Percentiles rank a stretch among this genome's conserved stretches.
phyloP scores from a whole-genome alignment of 2,113 vertebrate species.

The Hippocampus mohnikei region DNA sequence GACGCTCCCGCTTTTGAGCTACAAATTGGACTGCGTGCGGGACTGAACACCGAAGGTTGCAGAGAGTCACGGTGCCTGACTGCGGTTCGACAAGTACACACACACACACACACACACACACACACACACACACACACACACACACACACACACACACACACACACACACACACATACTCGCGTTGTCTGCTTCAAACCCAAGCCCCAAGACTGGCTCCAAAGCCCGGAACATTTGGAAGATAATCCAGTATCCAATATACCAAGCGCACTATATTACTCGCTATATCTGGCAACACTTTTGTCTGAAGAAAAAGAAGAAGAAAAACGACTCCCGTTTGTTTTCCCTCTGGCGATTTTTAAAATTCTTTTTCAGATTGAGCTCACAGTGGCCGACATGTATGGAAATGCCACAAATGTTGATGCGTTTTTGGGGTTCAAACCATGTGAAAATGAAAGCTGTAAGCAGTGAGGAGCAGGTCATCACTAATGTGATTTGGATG shows the following conservation, averaged over 20 bases:
- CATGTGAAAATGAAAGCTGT: background rate
- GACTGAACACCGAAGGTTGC: background rate
- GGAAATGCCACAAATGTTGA: background rate
- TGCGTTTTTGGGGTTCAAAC: background rate
- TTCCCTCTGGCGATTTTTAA: background rate
- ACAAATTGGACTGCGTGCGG: constrained; percentile 48
- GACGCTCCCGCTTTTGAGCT: background rate
- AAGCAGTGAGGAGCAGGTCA: background rate
- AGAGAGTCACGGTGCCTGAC: background rate
- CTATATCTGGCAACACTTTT: background rate
- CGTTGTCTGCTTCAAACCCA: constrained; percentile 11
- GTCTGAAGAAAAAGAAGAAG: background rate
- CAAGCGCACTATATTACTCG: background rate
- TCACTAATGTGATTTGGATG: background rate
- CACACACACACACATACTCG: background rate
- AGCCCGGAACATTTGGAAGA: background rate
- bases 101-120: background rate
- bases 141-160: background rate
- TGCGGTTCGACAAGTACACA: background rate
- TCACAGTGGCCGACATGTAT: background rate
- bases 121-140: background rate
- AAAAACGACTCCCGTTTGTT: background rate
- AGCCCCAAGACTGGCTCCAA: background rate
- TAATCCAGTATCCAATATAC: background rate
- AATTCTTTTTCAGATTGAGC: background rate